Base-by-base conservation (phyloP, 1,140 invertebrate genomes). In the Drosophila subobscura region DNA sequence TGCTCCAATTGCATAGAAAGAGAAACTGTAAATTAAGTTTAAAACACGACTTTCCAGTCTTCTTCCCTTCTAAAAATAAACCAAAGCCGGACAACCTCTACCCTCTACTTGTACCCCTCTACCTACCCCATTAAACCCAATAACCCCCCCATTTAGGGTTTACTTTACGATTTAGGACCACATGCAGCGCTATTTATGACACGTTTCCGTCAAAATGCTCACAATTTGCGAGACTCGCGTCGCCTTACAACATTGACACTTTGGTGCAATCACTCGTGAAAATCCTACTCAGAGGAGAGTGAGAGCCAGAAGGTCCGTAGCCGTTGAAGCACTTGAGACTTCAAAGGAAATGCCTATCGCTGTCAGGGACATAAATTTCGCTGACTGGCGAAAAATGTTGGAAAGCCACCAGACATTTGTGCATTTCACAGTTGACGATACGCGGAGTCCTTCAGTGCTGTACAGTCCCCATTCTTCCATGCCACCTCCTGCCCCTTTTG, bases 261-360 rank as follows among this genome's bases (percentile, higher is more conserved):
- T 37, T 37, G 59, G 56, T 64, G 68, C 63, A 81, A 77, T 73
- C 78, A 77, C 54, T 76, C 66, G 72, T 76, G 27, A 61, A 79
- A 64, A 72, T 70, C 57, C 64, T 60, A 25, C 16, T 33, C 42
- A 29, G 29, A 40, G 45, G 46, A 10, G 25, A 6, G n/a, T 27
- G 47, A 27, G 44, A 23, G 52, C 37, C 37, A 12, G 22, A 45
- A 40, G 41, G 33, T 12, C 33, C 33, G 33, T 37, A 37, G 12
- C 33, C 33, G 33, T 12, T 4, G 33, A 53, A 88, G 66, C 56
- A 78, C 63, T 83, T 83, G 70, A 77, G 74, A 89, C 77, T 89
- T 89, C 86, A 89, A 89, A 89, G 85, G 85, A 89, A 89, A 89
- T 89, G 85, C 80, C 80, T 89, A 89, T 88, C 70, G 79, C 86